Conservation (phyloP, 2,797 vertebrate genomes). For the Anabas testudineus region DNA sequence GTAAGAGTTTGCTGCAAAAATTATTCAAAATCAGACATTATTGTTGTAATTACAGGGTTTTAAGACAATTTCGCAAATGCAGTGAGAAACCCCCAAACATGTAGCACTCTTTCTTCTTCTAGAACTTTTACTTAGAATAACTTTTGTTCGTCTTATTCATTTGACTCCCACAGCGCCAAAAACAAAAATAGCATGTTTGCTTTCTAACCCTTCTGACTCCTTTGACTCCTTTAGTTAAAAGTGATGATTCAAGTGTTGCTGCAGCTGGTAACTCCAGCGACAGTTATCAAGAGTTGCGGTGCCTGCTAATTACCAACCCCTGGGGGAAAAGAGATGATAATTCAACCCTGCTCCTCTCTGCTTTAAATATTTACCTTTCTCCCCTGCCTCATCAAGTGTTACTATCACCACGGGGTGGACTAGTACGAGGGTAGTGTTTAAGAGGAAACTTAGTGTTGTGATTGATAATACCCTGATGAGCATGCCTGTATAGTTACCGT, state of each 20-base stretch:
- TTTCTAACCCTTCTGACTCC: constrained; percentile 40
- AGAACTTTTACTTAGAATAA: constrained; percentile 33
- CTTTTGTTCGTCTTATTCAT: constrained; percentile 25
- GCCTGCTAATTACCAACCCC: constrained; percentile 70
- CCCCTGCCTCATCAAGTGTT: constrained; percentile 70
- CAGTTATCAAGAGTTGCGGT: constrained; percentile 52
- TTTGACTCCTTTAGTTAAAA: constrained; percentile 48
- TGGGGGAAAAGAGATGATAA: constrained; percentile 49
- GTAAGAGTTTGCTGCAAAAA: constrained; percentile 42
- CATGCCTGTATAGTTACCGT: constrained; percentile 48
- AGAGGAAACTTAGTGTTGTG: constrained; percentile 46
- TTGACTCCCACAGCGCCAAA: constrained; percentile 16
- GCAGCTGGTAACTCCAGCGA: constrained; percentile 44
- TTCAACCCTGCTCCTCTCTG: constrained; percentile 47
- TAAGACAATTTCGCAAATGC: constrained; percentile 35
- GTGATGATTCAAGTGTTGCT: constrained; percentile 51
- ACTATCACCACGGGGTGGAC: constrained; percentile 58
- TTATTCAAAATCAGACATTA: constrained; percentile 43
- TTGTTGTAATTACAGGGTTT: constrained; percentile 54
- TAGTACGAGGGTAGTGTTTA: constrained; percentile 24
- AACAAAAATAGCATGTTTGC: constrained; percentile 17
- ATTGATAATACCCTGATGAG: constrained; percentile 63
- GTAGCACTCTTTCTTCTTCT: constrained; percentile 1
- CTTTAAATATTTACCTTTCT: constrained; percentile 63
- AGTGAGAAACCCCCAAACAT: background rate